Percentiles rank a stretch among this genome's conserved stretches.
Conservation (phyloP, 2,113 vertebrate species). For the Lepus timidus region DNA sequence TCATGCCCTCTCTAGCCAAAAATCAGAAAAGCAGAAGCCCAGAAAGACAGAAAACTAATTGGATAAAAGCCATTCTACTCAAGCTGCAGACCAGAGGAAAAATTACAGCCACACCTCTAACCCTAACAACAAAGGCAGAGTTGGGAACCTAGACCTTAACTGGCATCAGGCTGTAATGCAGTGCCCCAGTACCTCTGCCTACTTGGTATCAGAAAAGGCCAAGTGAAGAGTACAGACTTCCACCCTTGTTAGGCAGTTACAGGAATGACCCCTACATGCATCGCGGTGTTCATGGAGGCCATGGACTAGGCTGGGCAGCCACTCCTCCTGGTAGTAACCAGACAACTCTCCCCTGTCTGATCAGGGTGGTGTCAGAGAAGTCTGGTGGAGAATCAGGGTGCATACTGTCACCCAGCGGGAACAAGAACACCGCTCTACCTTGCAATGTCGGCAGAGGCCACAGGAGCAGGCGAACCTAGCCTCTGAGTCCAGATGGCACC, state of each 20-base stretch:
- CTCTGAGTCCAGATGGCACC: neutral
- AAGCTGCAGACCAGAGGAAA: neutral
- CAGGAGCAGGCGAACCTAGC: neutral
- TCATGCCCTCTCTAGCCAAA: neutral
- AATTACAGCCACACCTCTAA: neutral
- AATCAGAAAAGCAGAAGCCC: neutral
- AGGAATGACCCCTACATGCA: too few relatives aligned
- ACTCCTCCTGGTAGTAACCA: neutral
- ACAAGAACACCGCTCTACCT: neutral
- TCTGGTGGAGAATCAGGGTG: neutral
- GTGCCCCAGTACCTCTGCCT: neutral
- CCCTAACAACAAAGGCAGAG: neutral
- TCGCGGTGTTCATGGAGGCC: neutral
- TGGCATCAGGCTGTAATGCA: neutral
- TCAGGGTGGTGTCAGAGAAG: neutral
- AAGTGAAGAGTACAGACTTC: neutral
- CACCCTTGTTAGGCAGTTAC: neutral
- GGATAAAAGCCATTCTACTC: neutral
- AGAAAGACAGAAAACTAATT: neutral
- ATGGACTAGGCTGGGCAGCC: neutral
- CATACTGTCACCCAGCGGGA: neutral
- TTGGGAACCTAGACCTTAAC: neutral
- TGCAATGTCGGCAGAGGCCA: neutral
- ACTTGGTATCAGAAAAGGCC: neutral
- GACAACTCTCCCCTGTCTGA: neutral